phyloP scores from a whole-genome alignment of 2,113 vertebrate genomes.

The Pipa parva region DNA sequence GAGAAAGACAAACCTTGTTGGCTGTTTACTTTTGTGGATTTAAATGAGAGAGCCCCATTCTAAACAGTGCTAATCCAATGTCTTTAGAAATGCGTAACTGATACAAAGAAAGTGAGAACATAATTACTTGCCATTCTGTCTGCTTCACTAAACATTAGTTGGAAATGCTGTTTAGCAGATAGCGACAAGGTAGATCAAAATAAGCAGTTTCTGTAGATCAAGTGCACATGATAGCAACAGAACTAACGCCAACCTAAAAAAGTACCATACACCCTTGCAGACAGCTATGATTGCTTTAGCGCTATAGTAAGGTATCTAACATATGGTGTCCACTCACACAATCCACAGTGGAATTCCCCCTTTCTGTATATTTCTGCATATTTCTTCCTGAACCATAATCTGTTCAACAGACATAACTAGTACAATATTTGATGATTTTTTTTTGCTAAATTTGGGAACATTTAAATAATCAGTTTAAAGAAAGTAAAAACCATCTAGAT shows the following conservation, averaged over 20 bases:
- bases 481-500: too few species aligned
- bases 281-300: not conserved
- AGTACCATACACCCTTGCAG: not conserved
- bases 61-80: not conserved
- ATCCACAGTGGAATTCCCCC: constrained; percentile 13
- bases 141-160: not conserved
- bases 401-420: too few species aligned
- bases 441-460: too few species aligned
- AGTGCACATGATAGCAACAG: constrained; percentile 20
- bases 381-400: too few species aligned
- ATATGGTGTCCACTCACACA: not conserved
- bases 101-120: not conserved
- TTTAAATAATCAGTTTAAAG: too few species aligned
- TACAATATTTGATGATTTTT: too few species aligned
- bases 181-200: not conserved
- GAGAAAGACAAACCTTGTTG: not conserved
- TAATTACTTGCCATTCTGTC: not conserved
- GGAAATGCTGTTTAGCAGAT: not conserved
- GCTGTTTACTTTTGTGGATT: not conserved
- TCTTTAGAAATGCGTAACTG: not conserved
- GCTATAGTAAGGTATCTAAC: constrained; percentile 4
- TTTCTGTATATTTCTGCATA: not conserved
- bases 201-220: constrained; percentile 14
- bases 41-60: not conserved
- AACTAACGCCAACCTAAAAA: not conserved